Conservation (phyloP, 2,888 invertebrate genomes). For the Colletes collaris region DNA sequence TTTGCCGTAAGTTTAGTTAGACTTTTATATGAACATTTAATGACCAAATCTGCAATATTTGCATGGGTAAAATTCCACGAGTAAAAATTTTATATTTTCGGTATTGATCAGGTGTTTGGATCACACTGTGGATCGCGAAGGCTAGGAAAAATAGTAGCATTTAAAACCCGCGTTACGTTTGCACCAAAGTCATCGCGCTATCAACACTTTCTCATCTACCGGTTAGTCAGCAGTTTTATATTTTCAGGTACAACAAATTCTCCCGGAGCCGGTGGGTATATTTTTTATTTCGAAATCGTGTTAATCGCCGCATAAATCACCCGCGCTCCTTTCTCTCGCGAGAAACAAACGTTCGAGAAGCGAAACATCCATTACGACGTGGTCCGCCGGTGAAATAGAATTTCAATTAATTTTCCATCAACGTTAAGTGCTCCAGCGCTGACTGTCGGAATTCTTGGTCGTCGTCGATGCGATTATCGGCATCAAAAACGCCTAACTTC, state of each 20-base stretch:
- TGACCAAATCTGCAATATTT: no score
- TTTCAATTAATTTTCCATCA: conserved; percentile 50
- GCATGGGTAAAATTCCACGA: no score
- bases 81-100: no score
- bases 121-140: no score
- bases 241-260: conserved; percentile 10
- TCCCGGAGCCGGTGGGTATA: not conserved
- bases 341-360: conserved; percentile 41
- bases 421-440: conserved; percentile 24
- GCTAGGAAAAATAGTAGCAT: not conserved
- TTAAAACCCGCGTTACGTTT: not conserved
- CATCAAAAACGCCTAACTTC: conserved; percentile 59
- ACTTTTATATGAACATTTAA: no score
- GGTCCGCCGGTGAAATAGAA: conserved; percentile 33
- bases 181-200: not conserved
- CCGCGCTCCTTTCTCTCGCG: conserved; percentile 35
- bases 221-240: conserved; percentile 23
- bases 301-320: conserved; percentile 46
- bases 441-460: conserved; percentile 36
- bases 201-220: not conserved
- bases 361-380: conserved; percentile 43
- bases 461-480: conserved; percentile 53
- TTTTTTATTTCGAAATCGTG: conserved; percentile 21
- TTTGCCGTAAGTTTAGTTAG: no score
- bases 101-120: no score